A percentile compares a stretch with the other conserved stretches of the same genome.
phyloP scores from a whole-genome alignment of 2,797 vertebrate species.

The Miichthys miiuy region DNA sequence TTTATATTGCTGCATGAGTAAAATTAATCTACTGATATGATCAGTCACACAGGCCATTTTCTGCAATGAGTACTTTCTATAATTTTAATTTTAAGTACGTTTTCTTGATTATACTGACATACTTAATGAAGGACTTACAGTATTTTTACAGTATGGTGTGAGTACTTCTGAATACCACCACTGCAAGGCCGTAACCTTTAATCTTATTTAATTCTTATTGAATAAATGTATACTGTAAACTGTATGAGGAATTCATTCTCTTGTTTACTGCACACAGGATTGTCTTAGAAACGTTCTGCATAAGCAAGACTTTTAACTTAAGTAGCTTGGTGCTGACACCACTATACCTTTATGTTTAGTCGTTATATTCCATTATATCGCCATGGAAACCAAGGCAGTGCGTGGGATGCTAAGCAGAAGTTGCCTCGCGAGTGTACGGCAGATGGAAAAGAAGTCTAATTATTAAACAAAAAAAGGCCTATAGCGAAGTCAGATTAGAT shows the following conservation, averaged over 20 bases:
- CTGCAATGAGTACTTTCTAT: neutral
- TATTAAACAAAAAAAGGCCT: conserved; percentile 27
- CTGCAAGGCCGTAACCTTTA: neutral
- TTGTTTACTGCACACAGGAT: conserved; percentile 1
- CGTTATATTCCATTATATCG: neutral
- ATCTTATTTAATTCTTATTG: too few species aligned
- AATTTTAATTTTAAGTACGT: neutral
- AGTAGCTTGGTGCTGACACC: neutral
- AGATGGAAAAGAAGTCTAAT: neutral
- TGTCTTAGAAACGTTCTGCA: neutral
- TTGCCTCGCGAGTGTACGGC: neutral
- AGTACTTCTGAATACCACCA: neutral
- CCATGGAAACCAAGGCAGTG: conserved; percentile 13
- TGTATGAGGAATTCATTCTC: neutral
- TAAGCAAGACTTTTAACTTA: conserved; percentile 2
- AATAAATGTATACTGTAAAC: neutral
- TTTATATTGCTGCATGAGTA: neutral
- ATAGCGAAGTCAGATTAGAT: neutral
- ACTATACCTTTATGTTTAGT: neutral
- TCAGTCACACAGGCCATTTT: neutral
- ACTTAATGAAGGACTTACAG: neutral
- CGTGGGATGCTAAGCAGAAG: neutral
- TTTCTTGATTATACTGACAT: neutral
- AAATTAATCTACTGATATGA: neutral
- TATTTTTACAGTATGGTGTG: too few species aligned